Conservation (phyloP, 2,888 invertebrate species). For the Thera obeliscata region DNA sequence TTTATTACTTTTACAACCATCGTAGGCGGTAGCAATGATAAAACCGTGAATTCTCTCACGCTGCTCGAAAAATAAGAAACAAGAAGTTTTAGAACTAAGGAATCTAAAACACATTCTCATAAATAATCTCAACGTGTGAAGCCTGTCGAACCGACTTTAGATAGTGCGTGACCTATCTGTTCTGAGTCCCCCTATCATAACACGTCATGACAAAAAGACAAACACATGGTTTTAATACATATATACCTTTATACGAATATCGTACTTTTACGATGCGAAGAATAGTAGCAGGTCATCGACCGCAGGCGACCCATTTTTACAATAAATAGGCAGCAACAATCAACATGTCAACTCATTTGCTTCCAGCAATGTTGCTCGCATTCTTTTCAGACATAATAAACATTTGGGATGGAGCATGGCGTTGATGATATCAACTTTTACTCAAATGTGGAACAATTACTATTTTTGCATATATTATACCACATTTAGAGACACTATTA, state of each 20-base stretch:
- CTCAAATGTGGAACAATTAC: constrained; percentile 41
- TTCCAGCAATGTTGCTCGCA: constrained; percentile 63
- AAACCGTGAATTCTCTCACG: constrained; percentile 12
- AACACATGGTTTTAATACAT: constrained; percentile 19
- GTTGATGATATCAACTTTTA: constrained; percentile 49
- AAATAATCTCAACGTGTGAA: no score
- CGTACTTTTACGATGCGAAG: constrained; percentile 42
- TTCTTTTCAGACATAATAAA: constrained; percentile 56
- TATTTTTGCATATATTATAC: background rate
- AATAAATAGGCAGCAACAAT: constrained; percentile 70
- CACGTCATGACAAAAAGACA: constrained; percentile 15
- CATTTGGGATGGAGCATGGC: constrained; percentile 50
- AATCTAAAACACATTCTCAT: background rate
- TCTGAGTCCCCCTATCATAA: background rate
- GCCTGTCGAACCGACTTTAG: constrained; percentile 3
- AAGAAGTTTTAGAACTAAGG: background rate
- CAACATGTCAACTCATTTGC: constrained; percentile 67
- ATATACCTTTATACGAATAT: constrained; percentile 28
- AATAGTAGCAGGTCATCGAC: constrained; percentile 65
- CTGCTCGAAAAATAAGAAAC: background rate
- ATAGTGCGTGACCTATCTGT: background rate
- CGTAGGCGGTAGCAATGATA: constrained; percentile 15
- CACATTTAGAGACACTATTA: no score
- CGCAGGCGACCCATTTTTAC: constrained; percentile 72
- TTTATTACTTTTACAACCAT: constrained; percentile 22